These are phyloP conservation scores for Meiosimyza platycephala DNA, from an alignment of 2,888 invertebrate species.

Conservation along the genomic window DNA sequence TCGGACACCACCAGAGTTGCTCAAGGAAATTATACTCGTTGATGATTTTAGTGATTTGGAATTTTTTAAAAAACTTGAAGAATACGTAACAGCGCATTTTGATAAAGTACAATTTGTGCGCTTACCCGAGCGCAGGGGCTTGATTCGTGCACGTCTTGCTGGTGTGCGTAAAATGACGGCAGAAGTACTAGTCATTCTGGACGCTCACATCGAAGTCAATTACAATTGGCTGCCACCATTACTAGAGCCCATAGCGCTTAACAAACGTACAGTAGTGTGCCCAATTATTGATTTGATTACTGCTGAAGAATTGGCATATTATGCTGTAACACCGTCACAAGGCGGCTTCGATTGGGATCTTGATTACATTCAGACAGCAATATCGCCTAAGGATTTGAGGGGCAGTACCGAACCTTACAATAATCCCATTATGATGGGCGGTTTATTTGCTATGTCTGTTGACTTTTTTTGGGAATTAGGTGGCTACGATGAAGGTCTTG, in stretches of 20 bases:
- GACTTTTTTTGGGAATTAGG: constrained; percentile 97
- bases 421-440: constrained; percentile 98
- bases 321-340: constrained; percentile 84
- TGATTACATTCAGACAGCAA: constrained; percentile 92
- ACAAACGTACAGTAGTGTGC: constrained; percentile 89
- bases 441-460: constrained; percentile 91
- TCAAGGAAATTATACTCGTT: constrained; percentile 91
- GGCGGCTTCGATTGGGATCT: constrained; percentile 99
- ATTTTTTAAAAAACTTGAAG: constrained; percentile 79
- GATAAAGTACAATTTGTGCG: constrained; percentile 84
- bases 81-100: constrained; percentile 77
- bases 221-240: constrained; percentile 94
- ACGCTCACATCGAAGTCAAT: constrained; percentile 92
- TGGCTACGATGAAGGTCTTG: constrained; percentile 91
- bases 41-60: constrained; percentile 87
- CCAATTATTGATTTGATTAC: constrained; percentile 98
- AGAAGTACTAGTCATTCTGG: constrained; percentile 87
- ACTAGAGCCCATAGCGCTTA: constrained; percentile 87
- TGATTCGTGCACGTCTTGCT: constrained; percentile 88
- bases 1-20: constrained; percentile 82
- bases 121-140: constrained; percentile 79
- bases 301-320: constrained; percentile 88
- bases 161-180: constrained; percentile 84
- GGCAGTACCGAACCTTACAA: constrained; percentile 67
- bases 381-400: constrained; percentile 66